phyloP scores from a whole-genome alignment of 2,113 vertebrate genomes.

The Anser brachyrhynchus region DNA sequence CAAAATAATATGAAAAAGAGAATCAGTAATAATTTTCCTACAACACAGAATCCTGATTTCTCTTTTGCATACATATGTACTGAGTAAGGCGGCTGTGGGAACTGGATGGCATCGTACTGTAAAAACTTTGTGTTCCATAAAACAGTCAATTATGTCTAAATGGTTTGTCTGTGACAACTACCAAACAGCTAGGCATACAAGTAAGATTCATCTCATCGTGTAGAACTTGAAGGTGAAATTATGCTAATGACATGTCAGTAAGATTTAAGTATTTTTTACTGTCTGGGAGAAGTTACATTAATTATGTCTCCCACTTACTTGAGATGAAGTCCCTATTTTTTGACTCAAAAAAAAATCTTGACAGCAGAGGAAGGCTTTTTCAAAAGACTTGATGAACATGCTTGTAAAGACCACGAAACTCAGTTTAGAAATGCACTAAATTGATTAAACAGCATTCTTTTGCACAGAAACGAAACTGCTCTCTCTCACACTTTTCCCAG shows the following conservation, averaged over 20 bases:
- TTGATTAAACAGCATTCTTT: not conserved
- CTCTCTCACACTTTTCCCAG: not conserved
- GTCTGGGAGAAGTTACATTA: not conserved
- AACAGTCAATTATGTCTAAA: not conserved
- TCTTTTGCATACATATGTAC: not conserved
- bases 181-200: not conserved
- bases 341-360: not conserved
- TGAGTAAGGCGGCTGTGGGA: not conserved
- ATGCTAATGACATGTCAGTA: not conserved
- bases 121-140: not conserved
- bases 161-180: not conserved
- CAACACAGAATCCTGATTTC: not conserved
- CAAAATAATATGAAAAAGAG: not conserved
- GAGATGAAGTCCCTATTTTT: not conserved
- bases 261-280: not conserved
- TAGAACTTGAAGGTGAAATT: not conserved
- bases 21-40: not conserved
- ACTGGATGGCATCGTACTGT: rapidly evolving
- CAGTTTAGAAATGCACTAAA: not conserved
- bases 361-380: not conserved
- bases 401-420: not conserved
- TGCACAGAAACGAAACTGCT: not conserved
- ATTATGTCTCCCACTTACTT: not conserved
- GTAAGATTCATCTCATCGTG: not conserved
- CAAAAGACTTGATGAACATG: not conserved